Percentiles rank a stretch among this genome's conserved stretches.
Evolutionary conservation across 2,797 vertebrate species (phyloP).

Genomic region (Macropodus opercularis): DNA sequence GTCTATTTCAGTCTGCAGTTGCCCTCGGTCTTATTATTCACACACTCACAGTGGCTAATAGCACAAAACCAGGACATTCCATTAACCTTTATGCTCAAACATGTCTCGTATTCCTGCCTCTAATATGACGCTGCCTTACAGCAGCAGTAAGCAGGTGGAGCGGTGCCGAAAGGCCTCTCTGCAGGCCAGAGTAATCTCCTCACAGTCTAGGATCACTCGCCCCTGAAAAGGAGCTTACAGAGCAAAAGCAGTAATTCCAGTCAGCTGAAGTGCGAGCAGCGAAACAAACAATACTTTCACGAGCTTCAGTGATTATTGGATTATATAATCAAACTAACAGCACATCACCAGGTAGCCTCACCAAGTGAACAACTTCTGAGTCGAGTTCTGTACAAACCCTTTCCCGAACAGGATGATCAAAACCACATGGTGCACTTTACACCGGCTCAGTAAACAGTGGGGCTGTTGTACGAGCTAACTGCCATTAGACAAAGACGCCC

Average conservation of each 20-base stretch:
- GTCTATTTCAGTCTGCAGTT: background rate
- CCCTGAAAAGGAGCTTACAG: constrained; percentile 2
- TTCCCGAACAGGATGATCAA: constrained; percentile 12
- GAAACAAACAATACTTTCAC: constrained; percentile 10
- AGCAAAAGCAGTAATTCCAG: background rate
- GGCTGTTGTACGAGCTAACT: constrained; percentile 37
- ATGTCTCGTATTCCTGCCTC: no score
- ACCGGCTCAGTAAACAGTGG: constrained; percentile 40
- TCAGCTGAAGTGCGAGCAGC: background rate
- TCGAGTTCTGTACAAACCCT: constrained; percentile 1
- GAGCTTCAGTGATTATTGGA: constrained; percentile 7
- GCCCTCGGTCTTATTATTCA: no score
- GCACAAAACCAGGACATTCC: background rate
- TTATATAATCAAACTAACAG: constrained; percentile 5
- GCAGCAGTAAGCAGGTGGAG: background rate
- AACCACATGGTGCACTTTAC: constrained; percentile 46
- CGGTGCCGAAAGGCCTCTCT: background rate
- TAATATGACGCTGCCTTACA: background rate
- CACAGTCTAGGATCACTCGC: background rate
- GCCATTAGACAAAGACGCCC: constrained; percentile 53
- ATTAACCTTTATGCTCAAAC: background rate
- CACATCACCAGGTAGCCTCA: background rate
- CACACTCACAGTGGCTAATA: background rate
- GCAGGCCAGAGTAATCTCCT: background rate
- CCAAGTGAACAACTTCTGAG: constrained; percentile 22